Evolutionary conservation across 92 coral and sea anemone species (phyloP), one percentile per base, ranked within the genome.

Genomic region (Scolanthus callimorphus): DNA sequence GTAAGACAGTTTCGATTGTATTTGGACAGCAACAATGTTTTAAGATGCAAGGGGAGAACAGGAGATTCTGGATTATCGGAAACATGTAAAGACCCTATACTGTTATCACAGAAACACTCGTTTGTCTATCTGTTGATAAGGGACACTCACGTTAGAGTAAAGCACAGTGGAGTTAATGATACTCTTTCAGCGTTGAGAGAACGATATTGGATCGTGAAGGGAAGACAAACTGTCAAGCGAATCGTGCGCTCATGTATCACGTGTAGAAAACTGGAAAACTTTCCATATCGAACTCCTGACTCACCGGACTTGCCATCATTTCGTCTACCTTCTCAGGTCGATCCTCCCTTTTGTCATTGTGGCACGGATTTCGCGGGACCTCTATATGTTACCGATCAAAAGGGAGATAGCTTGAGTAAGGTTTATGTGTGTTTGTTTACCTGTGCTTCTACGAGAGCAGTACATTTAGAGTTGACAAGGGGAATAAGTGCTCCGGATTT

Each of bases 311-410:
- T 34, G 43, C 43, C 43, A 34, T n/a, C n/a, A n/a, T n/a, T n/a
- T n/a, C n/a, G n/a, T n/a, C n/a, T n/a, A n/a, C n/a, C n/a, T n/a
- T n/a, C n/a, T n/a, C n/a, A n/a, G n/a, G 81, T 56, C 25, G 77
- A 80, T 61, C 77, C 87, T 2, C 81, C 77, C 0, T 74, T 81
- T 62, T 48, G 77, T 0, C 73, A 74, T 26, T 47, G 73, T 1
- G 87, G 82, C 3, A 67, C 74, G 24, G 77, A 81, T 51, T 74
- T 81, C 13, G 82, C 87, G 0, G 78, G 87, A 27, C 81, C 87
- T 20, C 29, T 70, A 2, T 70, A 51, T 19, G 60, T 59, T 15
- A 70, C 27, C 20, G 30, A 58, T 45, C 21, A 0, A 1, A 49
- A 65, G 29, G 75, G 60, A 60, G 59, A 76, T 25, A 34, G 43